Evolutionary conservation across 1,140 invertebrate species (phyloP).

Genomic region (Zaprionus davidi): DNA sequence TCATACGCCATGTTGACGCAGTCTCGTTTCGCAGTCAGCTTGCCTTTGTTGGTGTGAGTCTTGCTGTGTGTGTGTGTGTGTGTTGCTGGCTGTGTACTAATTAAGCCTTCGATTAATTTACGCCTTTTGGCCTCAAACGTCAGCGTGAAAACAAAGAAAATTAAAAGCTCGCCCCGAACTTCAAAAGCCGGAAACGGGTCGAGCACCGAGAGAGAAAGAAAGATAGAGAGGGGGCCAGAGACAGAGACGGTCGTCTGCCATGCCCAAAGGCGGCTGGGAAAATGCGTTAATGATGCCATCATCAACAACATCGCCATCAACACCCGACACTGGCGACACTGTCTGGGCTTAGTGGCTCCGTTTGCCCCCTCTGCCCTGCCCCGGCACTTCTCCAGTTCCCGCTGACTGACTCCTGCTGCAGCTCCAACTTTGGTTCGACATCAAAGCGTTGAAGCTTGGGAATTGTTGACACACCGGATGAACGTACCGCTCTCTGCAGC

Average conservation of each 20-base stretch:
- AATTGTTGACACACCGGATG: conserved; percentile 83
- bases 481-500: conserved; percentile 50
- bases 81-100: conserved; percentile 65
- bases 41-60: conserved; percentile 21
- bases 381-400: neutral
- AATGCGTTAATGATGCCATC: conserved; percentile 82
- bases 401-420: conserved; percentile 12
- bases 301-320: conserved; percentile 55
- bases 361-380: neutral
- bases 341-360: conserved; percentile 75
- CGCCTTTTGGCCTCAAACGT: conserved; percentile 80
- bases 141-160: conserved; percentile 79
- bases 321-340: conserved; percentile 67
- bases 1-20: conserved; percentile 75
- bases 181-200: conserved; percentile 78
- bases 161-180: conserved; percentile 81
- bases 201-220: conserved; percentile 21
- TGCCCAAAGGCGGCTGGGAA: conserved; percentile 65
- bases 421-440: conserved; percentile 53
- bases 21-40: conserved; percentile 37
- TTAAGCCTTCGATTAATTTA: conserved; percentile 83
- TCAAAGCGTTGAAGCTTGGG: conserved; percentile 83
- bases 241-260: conserved; percentile 21
- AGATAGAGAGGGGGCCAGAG: neutral
- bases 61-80: conserved; percentile 5